These are phyloP conservation scores for Plumapathes pennacea DNA, from an alignment of 92 coral and sea anemone species.

Conservation along the genomic window DNA sequence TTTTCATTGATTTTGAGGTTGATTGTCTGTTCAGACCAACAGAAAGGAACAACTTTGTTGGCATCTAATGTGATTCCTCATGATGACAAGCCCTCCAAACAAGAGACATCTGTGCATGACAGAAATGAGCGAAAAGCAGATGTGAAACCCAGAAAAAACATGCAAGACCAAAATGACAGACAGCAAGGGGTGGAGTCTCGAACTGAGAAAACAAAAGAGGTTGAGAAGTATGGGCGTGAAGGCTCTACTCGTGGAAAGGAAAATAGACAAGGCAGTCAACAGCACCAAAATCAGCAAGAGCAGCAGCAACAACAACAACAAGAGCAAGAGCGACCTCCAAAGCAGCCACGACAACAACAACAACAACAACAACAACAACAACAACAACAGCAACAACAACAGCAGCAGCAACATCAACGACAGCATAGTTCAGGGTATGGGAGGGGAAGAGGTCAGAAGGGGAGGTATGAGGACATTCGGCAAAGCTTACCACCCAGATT, in stretches of 20 bases:
- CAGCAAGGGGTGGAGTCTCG: too few species aligned
- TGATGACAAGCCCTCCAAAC: too few species aligned
- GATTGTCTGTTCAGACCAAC: too few species aligned
- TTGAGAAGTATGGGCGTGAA: too few species aligned
- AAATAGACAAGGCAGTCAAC: not conserved
- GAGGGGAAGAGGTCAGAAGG: constrained; percentile 66
- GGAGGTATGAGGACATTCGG: constrained; percentile 67
- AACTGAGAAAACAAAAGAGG: too few species aligned
- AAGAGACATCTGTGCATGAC: constrained; percentile 3
- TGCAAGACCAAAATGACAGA: too few species aligned
- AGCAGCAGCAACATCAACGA: constrained; percentile 61
- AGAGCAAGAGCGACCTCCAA: constrained; percentile 20
- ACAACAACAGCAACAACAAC: constrained; percentile 51
- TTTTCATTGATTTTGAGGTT: too few species aligned
- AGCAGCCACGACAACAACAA: not conserved
- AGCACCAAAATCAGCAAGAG: constrained; percentile 55
- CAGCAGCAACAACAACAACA: constrained; percentile 39
- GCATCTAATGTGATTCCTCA: constrained; percentile 16
- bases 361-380: constrained; percentile 4
- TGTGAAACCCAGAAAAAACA: too few species aligned
- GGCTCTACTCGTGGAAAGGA: constrained; percentile 2
- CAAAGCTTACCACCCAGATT: constrained; percentile 86
- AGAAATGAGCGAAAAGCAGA: constrained; percentile 30
- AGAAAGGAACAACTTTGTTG: constrained; percentile 8
- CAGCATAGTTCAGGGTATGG: constrained; percentile 63